A percentile compares a stretch with the other conserved stretches of the same genome.
Conservation (phyloP, 2,888 invertebrate genomes). For the Erannis defoliaria region DNA sequence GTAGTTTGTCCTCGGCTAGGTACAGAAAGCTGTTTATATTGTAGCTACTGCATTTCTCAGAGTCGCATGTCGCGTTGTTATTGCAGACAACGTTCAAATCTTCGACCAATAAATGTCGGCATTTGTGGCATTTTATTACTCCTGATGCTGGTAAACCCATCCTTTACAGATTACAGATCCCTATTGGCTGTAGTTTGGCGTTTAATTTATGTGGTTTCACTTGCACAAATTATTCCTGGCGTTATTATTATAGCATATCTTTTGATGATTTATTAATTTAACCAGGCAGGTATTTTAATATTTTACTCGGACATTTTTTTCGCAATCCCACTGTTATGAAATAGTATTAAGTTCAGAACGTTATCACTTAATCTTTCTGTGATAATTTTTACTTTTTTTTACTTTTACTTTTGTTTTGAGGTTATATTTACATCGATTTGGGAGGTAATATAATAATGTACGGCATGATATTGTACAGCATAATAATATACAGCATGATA, state of each 20-base stretch:
- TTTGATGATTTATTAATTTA: background rate
- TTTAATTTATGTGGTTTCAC: background rate
- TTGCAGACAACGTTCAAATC: constrained; percentile 50
- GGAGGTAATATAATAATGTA: too few species aligned
- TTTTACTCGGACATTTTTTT: background rate
- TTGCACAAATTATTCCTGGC: background rate
- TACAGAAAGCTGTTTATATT: constrained; percentile 74
- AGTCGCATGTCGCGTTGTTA: constrained; percentile 53
- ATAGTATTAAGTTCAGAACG: background rate
- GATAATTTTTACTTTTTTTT: too few species aligned
- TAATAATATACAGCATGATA: too few species aligned
- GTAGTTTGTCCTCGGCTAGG: constrained; percentile 85
- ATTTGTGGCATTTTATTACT: constrained; percentile 79
- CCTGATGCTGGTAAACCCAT: constrained; percentile 46
- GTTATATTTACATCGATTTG: constrained; percentile 27
- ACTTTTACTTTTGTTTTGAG: constrained; percentile 11
- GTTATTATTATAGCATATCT: background rate
- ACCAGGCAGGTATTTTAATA: background rate
- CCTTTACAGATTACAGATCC: too few species aligned
- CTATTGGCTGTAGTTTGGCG: background rate
- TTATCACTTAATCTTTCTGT: background rate
- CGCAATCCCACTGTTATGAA: background rate
- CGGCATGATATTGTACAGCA: too few species aligned
- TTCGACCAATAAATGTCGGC: constrained; percentile 69
- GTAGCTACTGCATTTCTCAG: constrained; percentile 64